Evolutionary conservation across 2,888 invertebrate genomes (phyloP).

Genomic region (Drosophila yooni): DNA sequence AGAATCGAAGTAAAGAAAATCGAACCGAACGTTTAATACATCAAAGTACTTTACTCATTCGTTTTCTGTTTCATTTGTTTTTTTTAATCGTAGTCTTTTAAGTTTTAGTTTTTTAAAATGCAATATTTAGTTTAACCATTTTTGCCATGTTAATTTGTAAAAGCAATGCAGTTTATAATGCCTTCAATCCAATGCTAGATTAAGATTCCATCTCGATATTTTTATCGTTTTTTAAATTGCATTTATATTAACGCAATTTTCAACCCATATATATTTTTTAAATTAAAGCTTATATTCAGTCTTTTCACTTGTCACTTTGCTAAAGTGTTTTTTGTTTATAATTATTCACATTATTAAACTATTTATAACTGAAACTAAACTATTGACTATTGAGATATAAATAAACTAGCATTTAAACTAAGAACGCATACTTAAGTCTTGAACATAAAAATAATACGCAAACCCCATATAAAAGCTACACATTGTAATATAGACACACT

Average conservation of each 20-base stretch:
- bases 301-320: slow-evolving; percentile 27
- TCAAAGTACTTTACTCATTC: slow-evolving; percentile 69
- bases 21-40: slow-evolving; percentile 62
- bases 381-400: slow-evolving; percentile 80
- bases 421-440: slow-evolving; percentile 62
- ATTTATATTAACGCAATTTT: slow-evolving; percentile 18
- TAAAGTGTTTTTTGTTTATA: slow-evolving; percentile 58
- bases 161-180: slow-evolving; percentile 59
- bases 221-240: slow-evolving; percentile 13
- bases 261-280: slow-evolving; percentile 17
- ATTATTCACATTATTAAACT: slow-evolving; percentile 70
- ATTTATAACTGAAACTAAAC: slow-evolving; percentile 76
- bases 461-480: slow-evolving; percentile 51
- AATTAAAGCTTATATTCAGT: slow-evolving; percentile 14
- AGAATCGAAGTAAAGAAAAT: slow-evolving; percentile 46
- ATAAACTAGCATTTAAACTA: slow-evolving; percentile 56
- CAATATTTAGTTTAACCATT: slow-evolving; percentile 70
- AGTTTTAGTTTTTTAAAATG: slow-evolving; percentile 64
- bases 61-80: slow-evolving; percentile 10
- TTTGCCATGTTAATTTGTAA: slow-evolving; percentile 79
- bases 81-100: slow-evolving; percentile 52
- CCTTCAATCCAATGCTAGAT: slow-evolving; percentile 49
- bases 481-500: slow-evolving; percentile 73
- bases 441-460: slow-evolving; percentile 45
- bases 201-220: slow-evolving; percentile 31